A percentile compares a stretch with the other conserved stretches of the same genome.
Conservation (phyloP, 2,797 vertebrate genomes). For the Amazona ochrocephala region DNA sequence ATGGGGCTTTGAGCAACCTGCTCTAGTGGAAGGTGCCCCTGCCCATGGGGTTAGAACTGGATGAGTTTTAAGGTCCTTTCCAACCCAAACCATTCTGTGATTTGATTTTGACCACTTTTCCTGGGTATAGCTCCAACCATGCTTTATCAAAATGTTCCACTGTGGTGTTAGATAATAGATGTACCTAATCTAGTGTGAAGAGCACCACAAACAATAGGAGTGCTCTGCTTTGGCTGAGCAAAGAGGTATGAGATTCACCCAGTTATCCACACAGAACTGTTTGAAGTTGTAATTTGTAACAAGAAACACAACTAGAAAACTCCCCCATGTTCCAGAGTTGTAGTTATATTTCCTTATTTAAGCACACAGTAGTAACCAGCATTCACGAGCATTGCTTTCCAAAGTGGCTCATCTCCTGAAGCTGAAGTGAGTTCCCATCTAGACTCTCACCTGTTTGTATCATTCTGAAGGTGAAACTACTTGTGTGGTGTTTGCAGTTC, state of each 20-base stretch:
- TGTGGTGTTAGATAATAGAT: not conserved
- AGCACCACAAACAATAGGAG: not conserved
- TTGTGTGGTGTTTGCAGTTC: not conserved
- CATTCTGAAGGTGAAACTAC: not conserved
- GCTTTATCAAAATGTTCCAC: not conserved
- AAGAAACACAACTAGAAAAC: not conserved
- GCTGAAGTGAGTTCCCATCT: not conserved
- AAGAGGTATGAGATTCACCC: not conserved
- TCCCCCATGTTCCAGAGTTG: not conserved
- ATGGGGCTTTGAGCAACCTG: not conserved
- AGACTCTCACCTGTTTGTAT: accelerated
- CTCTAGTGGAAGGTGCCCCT: not conserved
- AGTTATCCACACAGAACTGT: not conserved
- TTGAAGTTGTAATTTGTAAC: accelerated
- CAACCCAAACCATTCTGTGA: not conserved
- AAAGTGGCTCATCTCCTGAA: not conserved
- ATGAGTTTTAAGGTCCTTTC: not conserved
- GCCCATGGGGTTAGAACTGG: not conserved
- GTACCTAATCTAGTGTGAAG: accelerated
- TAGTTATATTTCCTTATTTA: not conserved
- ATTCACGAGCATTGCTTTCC: not conserved
- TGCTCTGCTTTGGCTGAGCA: not conserved
- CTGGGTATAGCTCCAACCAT: accelerated
- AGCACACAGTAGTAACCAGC: not conserved
- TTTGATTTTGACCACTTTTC: not conserved